phyloP scores from a whole-genome alignment of 2,888 invertebrate species.

The Alentia gelatinosa region DNA sequence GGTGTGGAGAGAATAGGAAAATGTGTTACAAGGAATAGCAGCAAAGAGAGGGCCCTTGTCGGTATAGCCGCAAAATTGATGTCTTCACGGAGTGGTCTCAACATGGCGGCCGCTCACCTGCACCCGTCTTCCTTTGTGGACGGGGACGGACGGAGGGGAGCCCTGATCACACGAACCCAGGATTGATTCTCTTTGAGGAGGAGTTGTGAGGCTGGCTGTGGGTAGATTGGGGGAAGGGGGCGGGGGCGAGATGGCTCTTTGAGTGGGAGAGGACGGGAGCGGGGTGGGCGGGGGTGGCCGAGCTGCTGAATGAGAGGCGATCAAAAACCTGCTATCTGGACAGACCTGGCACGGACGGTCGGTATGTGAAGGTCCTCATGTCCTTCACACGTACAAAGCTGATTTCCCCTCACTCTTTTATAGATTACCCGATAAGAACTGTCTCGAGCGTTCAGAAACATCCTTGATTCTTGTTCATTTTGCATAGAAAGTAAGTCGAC shows the following conservation, averaged over 20 bases:
- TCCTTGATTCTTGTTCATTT: too few species aligned
- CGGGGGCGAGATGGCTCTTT: too few species aligned
- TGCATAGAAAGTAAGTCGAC: too few species aligned
- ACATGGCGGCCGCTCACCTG: background rate
- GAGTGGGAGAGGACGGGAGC: too few species aligned
- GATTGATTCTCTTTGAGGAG: background rate
- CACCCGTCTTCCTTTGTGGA: background rate
- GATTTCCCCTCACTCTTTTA: too few species aligned
- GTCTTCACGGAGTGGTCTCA: background rate
- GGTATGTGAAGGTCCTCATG: background rate
- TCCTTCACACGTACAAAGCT: too few species aligned
- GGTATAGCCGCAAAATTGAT: background rate
- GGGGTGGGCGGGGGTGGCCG: too few species aligned
- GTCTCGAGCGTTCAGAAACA: too few species aligned
- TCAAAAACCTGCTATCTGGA: background rate
- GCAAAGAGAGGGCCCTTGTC: background rate
- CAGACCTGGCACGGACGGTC: too few species aligned
- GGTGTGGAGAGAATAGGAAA: background rate
- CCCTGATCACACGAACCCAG: background rate
- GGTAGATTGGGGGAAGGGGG: background rate
- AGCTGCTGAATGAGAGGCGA: background rate
- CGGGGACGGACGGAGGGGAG: background rate
- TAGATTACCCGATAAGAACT: too few species aligned
- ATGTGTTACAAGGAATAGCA: background rate
- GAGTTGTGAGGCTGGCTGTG: background rate